Percentiles rank a stretch among this genome's conserved stretches.
Evolutionary conservation across 2,113 vertebrate genomes (phyloP).

Genomic region (Myrmecophaga tridactyla): DNA sequence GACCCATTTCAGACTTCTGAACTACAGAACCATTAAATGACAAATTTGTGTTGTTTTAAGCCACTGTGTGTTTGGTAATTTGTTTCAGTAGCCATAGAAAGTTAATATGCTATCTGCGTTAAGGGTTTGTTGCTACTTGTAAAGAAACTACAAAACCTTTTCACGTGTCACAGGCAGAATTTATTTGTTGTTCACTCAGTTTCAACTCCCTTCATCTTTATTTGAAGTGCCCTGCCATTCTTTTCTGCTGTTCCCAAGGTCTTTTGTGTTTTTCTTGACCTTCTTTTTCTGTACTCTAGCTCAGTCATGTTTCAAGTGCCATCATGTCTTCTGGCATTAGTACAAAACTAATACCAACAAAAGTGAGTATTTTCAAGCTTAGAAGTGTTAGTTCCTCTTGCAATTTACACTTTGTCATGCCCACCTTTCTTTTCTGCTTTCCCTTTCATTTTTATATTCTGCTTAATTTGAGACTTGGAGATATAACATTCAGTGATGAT

Average conservation of each 20-base stretch:
- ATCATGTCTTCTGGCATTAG: background rate
- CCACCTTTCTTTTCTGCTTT: conserved; percentile 42
- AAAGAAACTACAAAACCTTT: background rate
- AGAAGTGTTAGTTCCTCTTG: background rate
- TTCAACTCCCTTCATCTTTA: background rate
- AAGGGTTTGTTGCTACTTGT: background rate
- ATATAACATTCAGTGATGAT: conserved; percentile 34
- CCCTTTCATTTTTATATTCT: conserved; percentile 35
- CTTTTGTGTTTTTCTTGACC: background rate
- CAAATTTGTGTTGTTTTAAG: background rate
- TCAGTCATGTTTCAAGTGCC: background rate
- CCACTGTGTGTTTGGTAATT: background rate
- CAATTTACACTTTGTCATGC: background rate
- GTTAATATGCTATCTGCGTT: background rate
- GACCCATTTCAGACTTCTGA: background rate
- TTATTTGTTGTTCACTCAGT: background rate
- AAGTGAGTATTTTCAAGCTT: conserved; percentile 34
- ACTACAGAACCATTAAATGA: background rate
- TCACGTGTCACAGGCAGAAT: background rate
- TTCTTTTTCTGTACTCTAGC: background rate
- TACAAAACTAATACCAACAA: conserved; percentile 30
- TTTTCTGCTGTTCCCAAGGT: background rate
- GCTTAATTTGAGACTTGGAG: conserved; percentile 54
- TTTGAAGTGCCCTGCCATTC: conserved; percentile 30
- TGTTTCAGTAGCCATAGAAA: background rate